Evolutionary conservation across 2,888 invertebrate species (phyloP).

Genomic region (Cerastoderma edule): DNA sequence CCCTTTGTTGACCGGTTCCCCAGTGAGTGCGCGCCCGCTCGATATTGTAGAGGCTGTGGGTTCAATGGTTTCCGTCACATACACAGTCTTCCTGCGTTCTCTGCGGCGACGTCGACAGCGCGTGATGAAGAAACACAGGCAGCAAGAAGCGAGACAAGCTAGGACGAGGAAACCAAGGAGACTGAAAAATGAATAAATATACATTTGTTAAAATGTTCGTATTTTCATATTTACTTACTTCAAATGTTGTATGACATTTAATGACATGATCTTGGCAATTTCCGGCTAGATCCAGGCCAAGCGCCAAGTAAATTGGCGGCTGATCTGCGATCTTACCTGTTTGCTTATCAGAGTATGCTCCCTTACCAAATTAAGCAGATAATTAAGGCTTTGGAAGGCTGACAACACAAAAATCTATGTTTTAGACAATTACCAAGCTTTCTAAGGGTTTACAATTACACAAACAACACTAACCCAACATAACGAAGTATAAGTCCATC

Average conservation of each 20-base stretch:
- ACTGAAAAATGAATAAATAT: not conserved
- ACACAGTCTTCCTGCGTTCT: not conserved
- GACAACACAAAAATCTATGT: too few relatives aligned
- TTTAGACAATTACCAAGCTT: too few relatives aligned
- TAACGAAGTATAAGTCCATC: too few relatives aligned
- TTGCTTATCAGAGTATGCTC: too few relatives aligned
- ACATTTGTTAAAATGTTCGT: not conserved
- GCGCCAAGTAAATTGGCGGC: too few relatives aligned
- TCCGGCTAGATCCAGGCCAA: not conserved
- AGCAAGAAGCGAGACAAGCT: slow-evolving; percentile 1
- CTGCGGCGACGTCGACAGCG: not conserved
- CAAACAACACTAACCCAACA: too few relatives aligned
- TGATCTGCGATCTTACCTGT: too few relatives aligned
- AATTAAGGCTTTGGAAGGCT: too few relatives aligned
- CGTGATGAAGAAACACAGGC: slow-evolving; percentile 9
- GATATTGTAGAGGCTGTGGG: not conserved
- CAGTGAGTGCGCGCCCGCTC: not conserved
- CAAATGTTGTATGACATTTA: not conserved
- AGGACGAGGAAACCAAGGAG: not conserved
- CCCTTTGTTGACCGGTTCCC: slow-evolving; percentile 10
- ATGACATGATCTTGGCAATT: not conserved
- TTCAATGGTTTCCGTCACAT: not conserved
- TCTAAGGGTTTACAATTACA: too few relatives aligned
- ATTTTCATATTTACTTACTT: not conserved
- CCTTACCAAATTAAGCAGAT: too few relatives aligned